Evolutionary conservation across 2,888 invertebrate genomes (phyloP).

Genomic region (Camponotus fellah): DNA sequence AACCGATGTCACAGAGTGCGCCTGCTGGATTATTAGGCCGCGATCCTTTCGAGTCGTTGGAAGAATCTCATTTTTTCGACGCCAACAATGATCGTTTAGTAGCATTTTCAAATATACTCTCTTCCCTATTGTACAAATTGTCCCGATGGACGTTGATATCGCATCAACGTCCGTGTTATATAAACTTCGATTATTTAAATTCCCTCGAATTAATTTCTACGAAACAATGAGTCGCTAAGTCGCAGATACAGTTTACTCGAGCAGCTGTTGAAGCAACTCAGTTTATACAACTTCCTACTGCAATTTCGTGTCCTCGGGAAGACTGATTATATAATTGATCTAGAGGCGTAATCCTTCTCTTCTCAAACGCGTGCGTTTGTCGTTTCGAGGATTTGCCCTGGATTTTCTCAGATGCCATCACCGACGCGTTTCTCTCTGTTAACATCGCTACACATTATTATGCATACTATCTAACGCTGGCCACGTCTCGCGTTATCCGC

Average conservation of each 20-base stretch:
- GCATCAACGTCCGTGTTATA: not conserved
- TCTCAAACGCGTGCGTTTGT: not conserved
- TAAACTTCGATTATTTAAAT: constrained; percentile 6
- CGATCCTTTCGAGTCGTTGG: not conserved
- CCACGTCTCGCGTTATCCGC: not conserved
- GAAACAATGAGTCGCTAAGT: constrained; percentile 10
- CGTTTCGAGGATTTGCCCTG: not conserved
- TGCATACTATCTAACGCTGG: constrained; percentile 12
- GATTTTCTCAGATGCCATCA: not conserved
- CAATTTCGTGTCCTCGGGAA: not conserved
- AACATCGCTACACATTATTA: constrained; percentile 21
- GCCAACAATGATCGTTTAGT: not conserved
- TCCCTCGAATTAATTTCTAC: not conserved
- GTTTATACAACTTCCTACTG: not conserved
- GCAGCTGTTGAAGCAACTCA: not conserved
- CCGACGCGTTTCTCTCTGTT: constrained; percentile 26
- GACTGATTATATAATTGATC: not conserved
- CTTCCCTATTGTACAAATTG: constrained; percentile 15
- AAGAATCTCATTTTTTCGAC: not conserved
- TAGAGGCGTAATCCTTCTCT: not conserved
- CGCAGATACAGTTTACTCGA: not conserved
- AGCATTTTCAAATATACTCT: constrained; percentile 1
- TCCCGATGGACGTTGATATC: not conserved
- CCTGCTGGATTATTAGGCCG: constrained; percentile 7
- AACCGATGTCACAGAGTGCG: constrained; percentile 42